Evolutionary conservation across 2,888 invertebrate species (phyloP), one percentile per base, ranked within the genome.

Genomic region (Tetranychus truncatus): DNA sequence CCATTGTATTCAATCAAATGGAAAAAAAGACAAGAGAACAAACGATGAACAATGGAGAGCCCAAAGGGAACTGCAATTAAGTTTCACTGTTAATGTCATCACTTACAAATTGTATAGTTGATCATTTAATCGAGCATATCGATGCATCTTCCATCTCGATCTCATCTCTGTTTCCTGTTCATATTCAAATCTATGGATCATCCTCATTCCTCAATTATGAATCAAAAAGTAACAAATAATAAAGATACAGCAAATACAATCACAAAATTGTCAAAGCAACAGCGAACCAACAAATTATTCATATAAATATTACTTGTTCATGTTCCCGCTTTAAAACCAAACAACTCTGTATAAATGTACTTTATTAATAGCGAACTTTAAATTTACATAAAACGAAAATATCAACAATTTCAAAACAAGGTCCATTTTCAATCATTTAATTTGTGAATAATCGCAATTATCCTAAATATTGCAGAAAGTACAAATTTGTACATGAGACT

Each of bases 91-190:
- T 15, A 55, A 55, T 55, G 55, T 55, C 9, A 55, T 55, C 55
- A 55, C 15, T 55, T 55, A 55, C 55, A 55, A 15, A 15, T 55
- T 55, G 55, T 55, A 55, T 55, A 55, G 55, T 7, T 55, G 55
- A 55, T 55, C 55, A 55, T 55, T 55, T 15, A 55, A 15, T 55
- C 15, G 15, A 55, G 55, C 55, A 55, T 55, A 15, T 55, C 15
- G 55, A 55, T 55, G 55, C 55, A 55, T 55, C 55, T 55, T 55
- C 55, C 55, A 55, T 55, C 55, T 55, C 55, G 55, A 55, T 55
- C 55, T 55, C 55, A 55, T 55, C 55, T 55, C 15, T 55, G 15
- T 55, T 55, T 55, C 15, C 55, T 55, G 55, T 15, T 55, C 11
- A 55, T 55, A 9, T 5, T 7, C 55, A 55, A 55, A 55, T 55